Evolutionary conservation across 2,888 invertebrate species (phyloP).

Genomic region (Ferrisia virgata): DNA sequence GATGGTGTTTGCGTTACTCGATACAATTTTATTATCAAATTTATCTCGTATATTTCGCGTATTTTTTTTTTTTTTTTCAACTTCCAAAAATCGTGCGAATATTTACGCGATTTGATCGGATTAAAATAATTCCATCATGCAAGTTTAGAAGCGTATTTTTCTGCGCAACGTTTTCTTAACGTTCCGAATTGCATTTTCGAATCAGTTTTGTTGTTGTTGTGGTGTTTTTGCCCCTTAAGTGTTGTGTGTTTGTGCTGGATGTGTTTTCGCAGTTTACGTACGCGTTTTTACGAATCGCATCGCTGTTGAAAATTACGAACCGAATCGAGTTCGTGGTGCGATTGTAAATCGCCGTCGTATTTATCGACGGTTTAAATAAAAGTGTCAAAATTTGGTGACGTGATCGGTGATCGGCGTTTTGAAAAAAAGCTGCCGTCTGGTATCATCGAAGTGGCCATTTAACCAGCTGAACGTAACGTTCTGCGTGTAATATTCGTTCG

Average conservation of each 20-base stretch:
- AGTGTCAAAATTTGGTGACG: background rate
- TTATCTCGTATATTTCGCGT: no score
- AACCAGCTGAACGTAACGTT: background rate
- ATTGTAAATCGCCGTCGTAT: background rate
- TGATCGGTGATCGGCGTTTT: background rate
- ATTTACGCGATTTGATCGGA: background rate
- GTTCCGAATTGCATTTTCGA: no score
- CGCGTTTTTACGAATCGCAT: background rate
- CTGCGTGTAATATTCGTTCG: background rate
- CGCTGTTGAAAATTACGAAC: background rate
- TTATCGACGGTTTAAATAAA: no score
- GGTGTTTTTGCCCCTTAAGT: no score
- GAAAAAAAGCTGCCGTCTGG: background rate
- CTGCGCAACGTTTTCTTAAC: no score
- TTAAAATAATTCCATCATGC: background rate
- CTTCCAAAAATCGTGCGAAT: no score
- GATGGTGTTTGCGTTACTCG: background rate
- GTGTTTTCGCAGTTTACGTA: background rate
- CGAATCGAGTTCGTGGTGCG: background rate
- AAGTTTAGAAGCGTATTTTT: background rate
- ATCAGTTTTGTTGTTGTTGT: no score
- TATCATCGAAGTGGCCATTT: background rate
- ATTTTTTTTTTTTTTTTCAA: no score
- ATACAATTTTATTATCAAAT: no score
- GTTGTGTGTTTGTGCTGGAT: no score